These are phyloP conservation scores for Tympanuchus pallidicinctus DNA, from an alignment of 2,113 vertebrate genomes.

Conservation along the genomic window DNA sequence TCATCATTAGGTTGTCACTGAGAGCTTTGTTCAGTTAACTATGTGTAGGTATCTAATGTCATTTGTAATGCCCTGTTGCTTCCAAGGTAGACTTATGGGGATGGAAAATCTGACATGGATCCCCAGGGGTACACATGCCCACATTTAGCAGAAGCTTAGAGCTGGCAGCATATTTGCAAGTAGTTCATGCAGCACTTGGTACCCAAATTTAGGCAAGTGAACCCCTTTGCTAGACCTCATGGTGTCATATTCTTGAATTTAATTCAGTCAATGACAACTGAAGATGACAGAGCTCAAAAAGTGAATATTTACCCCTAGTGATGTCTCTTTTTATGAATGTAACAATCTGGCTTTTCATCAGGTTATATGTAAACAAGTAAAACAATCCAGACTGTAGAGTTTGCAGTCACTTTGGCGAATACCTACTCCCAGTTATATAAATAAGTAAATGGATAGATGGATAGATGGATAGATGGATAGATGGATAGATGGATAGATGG, in stretches of 20 bases:
- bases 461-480: too few relatives aligned
- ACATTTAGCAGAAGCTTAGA: background rate
- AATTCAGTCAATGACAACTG: background rate
- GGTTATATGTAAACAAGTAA: background rate
- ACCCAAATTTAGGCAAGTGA: background rate
- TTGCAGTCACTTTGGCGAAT: background rate
- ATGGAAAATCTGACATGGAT: background rate
- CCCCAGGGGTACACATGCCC: fast-evolving
- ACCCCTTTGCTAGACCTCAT: background rate
- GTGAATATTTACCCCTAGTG: background rate
- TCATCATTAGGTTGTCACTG: background rate
- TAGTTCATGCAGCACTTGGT: background rate
- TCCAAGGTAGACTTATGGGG: background rate
- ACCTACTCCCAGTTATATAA: background rate
- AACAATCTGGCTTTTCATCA: background rate
- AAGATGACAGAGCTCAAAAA: background rate
- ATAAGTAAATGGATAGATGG: background rate
- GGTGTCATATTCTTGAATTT: background rate
- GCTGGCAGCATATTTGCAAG: background rate
- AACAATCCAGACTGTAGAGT: background rate
- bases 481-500: too few relatives aligned
- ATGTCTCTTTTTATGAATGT: background rate
- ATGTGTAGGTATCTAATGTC: background rate
- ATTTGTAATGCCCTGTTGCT: background rate
- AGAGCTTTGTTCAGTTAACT: background rate